Conservation (phyloP, 2,888 invertebrate species). For the Eupithecia inturbata region DNA sequence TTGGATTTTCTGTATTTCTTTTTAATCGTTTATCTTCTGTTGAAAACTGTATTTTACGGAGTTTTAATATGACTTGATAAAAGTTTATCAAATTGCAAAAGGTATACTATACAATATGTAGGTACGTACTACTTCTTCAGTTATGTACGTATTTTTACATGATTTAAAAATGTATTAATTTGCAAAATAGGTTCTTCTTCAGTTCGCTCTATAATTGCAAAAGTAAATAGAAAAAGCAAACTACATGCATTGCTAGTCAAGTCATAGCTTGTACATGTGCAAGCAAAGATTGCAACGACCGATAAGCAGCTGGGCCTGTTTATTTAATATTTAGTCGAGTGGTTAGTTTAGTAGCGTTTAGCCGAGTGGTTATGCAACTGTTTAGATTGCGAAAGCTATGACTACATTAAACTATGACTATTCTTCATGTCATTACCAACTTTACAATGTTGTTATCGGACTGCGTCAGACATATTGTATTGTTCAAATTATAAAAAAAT, state of each 20-base stretch:
- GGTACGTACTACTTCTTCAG: too few relatives aligned
- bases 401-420: not conserved
- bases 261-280: not conserved
- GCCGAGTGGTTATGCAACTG: constrained; percentile 1
- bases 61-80: too few relatives aligned
- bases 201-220: not conserved
- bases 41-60: too few relatives aligned
- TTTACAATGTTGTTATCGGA: not conserved
- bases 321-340: not conserved
- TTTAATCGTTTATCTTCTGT: too few relatives aligned
- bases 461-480: not conserved
- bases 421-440: not conserved
- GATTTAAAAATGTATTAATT: too few relatives aligned
- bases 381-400: not conserved
- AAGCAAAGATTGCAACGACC: not conserved
- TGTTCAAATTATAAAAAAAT: not conserved
- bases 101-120: too few relatives aligned
- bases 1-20: too few relatives aligned
- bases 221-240: not conserved
- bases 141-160: too few relatives aligned
- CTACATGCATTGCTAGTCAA: not conserved
- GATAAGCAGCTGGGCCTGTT: not conserved
- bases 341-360: constrained; percentile 1
- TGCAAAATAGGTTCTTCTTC: not conserved
- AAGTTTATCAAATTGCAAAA: too few relatives aligned